Percentiles rank a stretch among this genome's conserved stretches.
These are phyloP conservation scores for Hystrix cristata DNA, from an alignment of 2,113 vertebrate genomes.

Conservation along the genomic window DNA sequence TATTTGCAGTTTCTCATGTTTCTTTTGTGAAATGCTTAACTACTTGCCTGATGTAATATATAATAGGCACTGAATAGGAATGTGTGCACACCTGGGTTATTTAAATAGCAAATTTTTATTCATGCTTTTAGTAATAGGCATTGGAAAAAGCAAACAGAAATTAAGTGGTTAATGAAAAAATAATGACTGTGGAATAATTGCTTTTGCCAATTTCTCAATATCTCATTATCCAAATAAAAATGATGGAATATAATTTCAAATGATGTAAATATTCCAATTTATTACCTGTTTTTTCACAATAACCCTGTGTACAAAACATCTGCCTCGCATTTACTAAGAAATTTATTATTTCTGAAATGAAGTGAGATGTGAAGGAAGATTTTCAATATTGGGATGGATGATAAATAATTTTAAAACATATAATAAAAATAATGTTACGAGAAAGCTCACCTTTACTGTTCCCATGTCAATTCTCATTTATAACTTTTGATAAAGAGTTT, in stretches of 20 bases:
- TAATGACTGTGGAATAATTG: constrained; percentile 16
- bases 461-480: not conserved
- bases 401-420: not conserved
- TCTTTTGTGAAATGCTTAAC: constrained; percentile 71
- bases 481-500: not conserved
- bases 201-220: constrained; percentile 35
- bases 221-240: constrained; percentile 62
- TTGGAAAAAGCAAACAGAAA: constrained; percentile 47
- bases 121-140: constrained; percentile 3
- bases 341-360: constrained; percentile 50
- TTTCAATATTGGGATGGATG: not conserved
- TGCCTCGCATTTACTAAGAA: not conserved
- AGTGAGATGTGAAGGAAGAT: not conserved
- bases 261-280: not conserved
- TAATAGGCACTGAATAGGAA: constrained; percentile 31
- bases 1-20: constrained; percentile 70
- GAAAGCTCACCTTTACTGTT: not conserved
- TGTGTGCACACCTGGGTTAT: constrained; percentile 53
- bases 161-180: constrained; percentile 66
- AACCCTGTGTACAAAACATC: not conserved
- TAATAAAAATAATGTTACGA: not conserved
- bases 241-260: constrained; percentile 1
- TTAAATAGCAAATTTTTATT: constrained; percentile 57
- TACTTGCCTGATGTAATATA: constrained; percentile 51
- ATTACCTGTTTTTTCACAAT: not conserved